Conservation (phyloP, 92 coral and sea anemone species). For the Actinostola sp. region DNA sequence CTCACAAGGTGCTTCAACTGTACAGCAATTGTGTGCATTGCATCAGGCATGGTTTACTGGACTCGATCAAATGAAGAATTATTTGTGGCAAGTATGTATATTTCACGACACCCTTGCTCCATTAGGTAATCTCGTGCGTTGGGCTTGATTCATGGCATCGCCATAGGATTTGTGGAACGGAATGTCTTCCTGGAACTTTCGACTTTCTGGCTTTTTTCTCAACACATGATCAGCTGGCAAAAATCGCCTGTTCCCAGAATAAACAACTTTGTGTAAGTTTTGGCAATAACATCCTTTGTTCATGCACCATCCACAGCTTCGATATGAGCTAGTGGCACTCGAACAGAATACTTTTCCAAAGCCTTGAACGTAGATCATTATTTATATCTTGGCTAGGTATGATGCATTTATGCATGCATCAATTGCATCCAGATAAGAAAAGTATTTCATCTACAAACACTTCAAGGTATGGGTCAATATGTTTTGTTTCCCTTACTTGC, state of each 20-base stretch:
- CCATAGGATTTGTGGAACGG: constrained; percentile 32
- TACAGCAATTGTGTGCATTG: constrained; percentile 44
- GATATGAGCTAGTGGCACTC: constrained; percentile 35
- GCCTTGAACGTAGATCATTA: constrained; percentile 12
- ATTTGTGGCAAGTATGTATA: constrained; percentile 24
- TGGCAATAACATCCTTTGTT: constrained; percentile 30
- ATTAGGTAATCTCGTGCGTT: background rate
- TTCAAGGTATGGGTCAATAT: constrained; percentile 30
- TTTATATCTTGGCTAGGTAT: constrained; percentile 8
- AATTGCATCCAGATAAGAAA: background rate
- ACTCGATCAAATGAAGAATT: constrained; percentile 14
- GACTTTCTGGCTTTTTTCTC: constrained; percentile 7
- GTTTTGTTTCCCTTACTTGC: constrained; percentile 25
- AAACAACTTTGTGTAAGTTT: constrained; percentile 37
- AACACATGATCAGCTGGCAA: constrained; percentile 24
- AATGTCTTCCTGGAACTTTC: constrained; percentile 9
- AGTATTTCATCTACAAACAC: no score
- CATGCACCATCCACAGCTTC: constrained; percentile 45
- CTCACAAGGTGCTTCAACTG: constrained; percentile 23
- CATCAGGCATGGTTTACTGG: constrained; percentile 20
- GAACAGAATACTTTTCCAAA: constrained; percentile 24
- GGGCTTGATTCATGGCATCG: constrained; percentile 20
- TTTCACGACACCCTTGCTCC: constrained; percentile 28
- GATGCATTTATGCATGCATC: constrained; percentile 22
- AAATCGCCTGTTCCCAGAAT: constrained; percentile 41